phyloP scores from a whole-genome alignment of 92 coral and sea anemone species.

The Isaurus tuberculatus region DNA sequence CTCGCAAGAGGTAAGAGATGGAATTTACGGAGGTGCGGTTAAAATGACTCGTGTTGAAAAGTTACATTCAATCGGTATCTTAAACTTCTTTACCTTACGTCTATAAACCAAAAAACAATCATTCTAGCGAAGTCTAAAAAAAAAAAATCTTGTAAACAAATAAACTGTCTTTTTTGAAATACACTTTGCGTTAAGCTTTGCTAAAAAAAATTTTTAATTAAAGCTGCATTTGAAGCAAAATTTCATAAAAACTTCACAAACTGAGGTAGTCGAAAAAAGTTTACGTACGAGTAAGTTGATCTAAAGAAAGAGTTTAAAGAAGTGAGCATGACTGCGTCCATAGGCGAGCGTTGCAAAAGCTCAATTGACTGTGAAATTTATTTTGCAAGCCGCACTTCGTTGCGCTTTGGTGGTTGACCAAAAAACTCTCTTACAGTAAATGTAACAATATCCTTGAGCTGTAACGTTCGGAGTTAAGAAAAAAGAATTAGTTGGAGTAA shows the following conservation, averaged over 20 bases:
- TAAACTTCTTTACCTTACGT: neutral
- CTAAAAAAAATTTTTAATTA: too few relatives aligned
- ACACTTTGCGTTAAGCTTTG: too few relatives aligned
- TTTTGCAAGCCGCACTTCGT: constrained; percentile 15
- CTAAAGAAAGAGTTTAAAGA: neutral
- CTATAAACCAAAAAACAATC: neutral
- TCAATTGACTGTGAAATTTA: constrained; percentile 41
- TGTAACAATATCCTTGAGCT: neutral
- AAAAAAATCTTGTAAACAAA: neutral
- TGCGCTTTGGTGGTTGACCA: neutral
- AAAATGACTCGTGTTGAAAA: neutral
- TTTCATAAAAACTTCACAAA: too few relatives aligned
- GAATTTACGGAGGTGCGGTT: neutral
- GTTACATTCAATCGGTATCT: constrained; percentile 7
- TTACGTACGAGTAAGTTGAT: neutral
- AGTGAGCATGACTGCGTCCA: too few relatives aligned
- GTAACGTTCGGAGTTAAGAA: neutral
- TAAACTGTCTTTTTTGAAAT: too few relatives aligned
- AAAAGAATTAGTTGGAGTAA: neutral
- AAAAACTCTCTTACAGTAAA: neutral
- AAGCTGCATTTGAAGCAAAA: too few relatives aligned
- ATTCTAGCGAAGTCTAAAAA: neutral
- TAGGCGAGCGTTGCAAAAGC: constrained; percentile 28
- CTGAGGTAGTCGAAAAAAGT: too few relatives aligned
- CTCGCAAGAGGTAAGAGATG: neutral